A percentile compares a stretch with the other conserved stretches of the same genome.
Evolutionary conservation across 1,140 invertebrate species (phyloP).

Genomic region (Cotesia typhae): DNA sequence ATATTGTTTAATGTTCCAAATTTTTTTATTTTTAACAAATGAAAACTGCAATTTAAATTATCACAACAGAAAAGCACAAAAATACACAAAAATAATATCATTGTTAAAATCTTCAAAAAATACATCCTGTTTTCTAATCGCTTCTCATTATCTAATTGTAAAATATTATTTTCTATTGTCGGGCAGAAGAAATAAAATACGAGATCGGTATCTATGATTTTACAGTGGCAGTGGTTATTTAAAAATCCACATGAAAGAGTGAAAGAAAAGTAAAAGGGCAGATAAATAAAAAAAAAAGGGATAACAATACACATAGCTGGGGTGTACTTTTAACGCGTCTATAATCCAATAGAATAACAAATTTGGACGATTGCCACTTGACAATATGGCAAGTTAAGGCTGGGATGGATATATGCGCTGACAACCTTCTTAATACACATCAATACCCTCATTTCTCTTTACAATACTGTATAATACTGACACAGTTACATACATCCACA

Average conservation of each 20-base stretch:
- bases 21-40: not conserved
- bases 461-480: not conserved
- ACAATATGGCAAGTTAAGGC: conserved; percentile 49
- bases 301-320: not conserved
- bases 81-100: not conserved
- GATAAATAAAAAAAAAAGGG: not conserved
- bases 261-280: not conserved
- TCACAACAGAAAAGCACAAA: no score
- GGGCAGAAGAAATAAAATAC: conserved; percentile 8
- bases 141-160: not conserved
- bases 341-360: conserved; percentile 51
- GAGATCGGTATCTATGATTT: conserved; percentile 23
- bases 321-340: conserved; percentile 35
- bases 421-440: conserved; percentile 4
- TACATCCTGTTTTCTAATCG: conserved; percentile 4
- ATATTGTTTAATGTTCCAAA: not conserved
- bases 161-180: not conserved
- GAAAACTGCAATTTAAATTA: no score
- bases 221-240: not conserved
- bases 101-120: not conserved
- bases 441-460: no score
- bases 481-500: not conserved
- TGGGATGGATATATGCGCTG: not conserved
- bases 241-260: not conserved
- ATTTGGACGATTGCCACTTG: conserved; percentile 48